phyloP scores from a whole-genome alignment of 2,888 invertebrate species.

The Crioceris asparagi region DNA sequence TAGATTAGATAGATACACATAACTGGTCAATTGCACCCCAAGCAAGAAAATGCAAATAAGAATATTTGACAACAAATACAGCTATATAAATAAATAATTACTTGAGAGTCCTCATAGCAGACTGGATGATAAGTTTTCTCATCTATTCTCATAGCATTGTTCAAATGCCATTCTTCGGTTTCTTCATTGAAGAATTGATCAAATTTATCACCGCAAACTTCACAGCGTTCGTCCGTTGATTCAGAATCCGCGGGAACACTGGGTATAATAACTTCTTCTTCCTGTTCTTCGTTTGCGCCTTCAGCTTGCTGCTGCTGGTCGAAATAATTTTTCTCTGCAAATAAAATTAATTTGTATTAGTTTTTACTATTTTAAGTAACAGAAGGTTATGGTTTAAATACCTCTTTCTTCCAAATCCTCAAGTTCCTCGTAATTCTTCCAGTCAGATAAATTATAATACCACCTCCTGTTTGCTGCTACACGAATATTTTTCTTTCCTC shows the following conservation, averaged over 20 bases:
- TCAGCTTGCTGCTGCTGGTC: conserved; percentile 54
- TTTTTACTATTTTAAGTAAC: neutral
- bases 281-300: conserved; percentile 46
- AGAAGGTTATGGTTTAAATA: too few relatives aligned
- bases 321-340: conserved; percentile 76
- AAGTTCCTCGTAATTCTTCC: conserved; percentile 90
- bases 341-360: conserved; percentile 1
- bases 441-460: conserved; percentile 84
- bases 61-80: too few relatives aligned
- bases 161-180: conserved; percentile 92
- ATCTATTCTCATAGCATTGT: conserved; percentile 69
- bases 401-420: conserved; percentile 84
- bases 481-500: conserved; percentile 74
- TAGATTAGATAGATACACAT: too few relatives aligned
- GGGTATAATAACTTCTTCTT: conserved; percentile 50
- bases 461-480: conserved; percentile 77
- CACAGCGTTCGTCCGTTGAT: conserved; percentile 60
- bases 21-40: too few relatives aligned
- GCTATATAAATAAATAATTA: conserved; percentile 29
- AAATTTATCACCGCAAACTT: conserved; percentile 86
- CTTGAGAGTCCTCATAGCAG: conserved; percentile 81
- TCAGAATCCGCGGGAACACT: conserved; percentile 60
- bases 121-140: conserved; percentile 77
- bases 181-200: conserved; percentile 96
- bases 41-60: too few relatives aligned